These are phyloP conservation scores for Diorhabda carinulata DNA, from an alignment of 1,140 invertebrate species.

Conservation along the genomic window DNA sequence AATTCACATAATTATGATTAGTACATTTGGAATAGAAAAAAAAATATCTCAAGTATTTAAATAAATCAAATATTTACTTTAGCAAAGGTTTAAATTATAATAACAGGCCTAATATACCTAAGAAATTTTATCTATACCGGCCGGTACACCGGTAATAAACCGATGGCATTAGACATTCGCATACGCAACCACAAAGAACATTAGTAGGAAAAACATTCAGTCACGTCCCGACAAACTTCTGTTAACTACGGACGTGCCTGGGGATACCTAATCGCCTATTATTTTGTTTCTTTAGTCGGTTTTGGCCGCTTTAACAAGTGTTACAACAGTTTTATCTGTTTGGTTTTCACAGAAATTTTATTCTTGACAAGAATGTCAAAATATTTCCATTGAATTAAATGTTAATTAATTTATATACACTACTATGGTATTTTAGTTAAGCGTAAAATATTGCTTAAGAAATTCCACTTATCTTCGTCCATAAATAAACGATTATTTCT, in stretches of 20 bases:
- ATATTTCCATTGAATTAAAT: neutral
- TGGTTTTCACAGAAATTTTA: neutral
- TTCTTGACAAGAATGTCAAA: neutral
- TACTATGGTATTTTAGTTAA: too few species aligned
- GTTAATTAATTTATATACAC: too few species aligned
- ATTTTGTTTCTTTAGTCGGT: neutral
- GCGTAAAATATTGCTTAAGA: too few species aligned
- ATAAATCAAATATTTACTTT: too few species aligned
- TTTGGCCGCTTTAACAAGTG: neutral
- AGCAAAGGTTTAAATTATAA: neutral
- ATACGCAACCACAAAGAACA: conserved; percentile 2
- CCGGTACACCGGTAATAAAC: conserved; percentile 1
- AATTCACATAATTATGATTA: too few species aligned
- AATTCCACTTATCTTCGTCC: too few species aligned
- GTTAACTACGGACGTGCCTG: conserved; percentile 1
- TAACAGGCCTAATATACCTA: neutral
- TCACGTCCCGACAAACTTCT: conserved; percentile 1
- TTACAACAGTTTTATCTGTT: conserved; percentile 1
- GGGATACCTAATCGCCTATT: neutral
- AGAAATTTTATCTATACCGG: conserved; percentile 2
- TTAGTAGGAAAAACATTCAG: conserved; percentile 2
- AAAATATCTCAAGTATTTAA: too few species aligned
- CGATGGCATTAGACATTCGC: conserved; percentile 1
- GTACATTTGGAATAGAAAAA: too few species aligned
- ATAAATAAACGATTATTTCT: too few species aligned